A percentile compares a stretch with the other conserved stretches of the same genome.
These are phyloP conservation scores for Bucco capensis DNA, from an alignment of 2,113 vertebrate species.

Conservation along the genomic window DNA sequence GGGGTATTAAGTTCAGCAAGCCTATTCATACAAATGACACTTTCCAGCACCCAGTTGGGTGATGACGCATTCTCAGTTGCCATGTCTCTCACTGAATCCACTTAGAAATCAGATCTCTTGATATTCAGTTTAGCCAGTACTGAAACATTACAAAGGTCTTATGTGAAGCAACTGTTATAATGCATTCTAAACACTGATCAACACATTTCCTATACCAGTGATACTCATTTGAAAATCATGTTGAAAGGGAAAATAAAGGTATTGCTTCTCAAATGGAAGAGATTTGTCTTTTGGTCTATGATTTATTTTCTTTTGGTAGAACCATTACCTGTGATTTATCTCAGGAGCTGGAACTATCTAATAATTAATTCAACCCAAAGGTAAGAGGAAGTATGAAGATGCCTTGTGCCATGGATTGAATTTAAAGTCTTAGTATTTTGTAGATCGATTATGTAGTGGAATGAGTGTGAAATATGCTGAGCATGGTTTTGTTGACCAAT, in stretches of 20 bases:
- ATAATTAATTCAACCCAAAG: not conserved
- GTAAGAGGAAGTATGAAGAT: not conserved
- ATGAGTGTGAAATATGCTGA: not conserved
- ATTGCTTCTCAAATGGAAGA: not conserved
- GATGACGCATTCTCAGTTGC: not conserved
- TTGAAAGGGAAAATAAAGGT: not conserved
- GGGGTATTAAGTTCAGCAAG: not conserved
- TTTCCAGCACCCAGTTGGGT: not conserved
- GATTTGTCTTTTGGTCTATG: not conserved
- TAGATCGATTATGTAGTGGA: fast-evolving
- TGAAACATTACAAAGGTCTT: not conserved
- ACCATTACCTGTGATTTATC: not conserved
- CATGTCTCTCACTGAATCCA: not conserved
- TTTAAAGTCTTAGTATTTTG: not conserved
- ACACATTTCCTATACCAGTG: not conserved
- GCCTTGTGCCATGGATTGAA: not conserved
- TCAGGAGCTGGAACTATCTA: not conserved
- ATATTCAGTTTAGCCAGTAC: not conserved
- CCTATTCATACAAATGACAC: not conserved
- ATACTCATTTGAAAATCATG: not conserved
- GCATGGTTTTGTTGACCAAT: not conserved
- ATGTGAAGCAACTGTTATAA: not conserved
- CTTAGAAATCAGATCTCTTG: not conserved
- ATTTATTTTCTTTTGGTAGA: not conserved
- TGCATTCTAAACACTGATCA: not conserved